These are phyloP conservation scores for Halcyon senegalensis DNA, from an alignment of 2,113 vertebrate species.

Conservation along the genomic window DNA sequence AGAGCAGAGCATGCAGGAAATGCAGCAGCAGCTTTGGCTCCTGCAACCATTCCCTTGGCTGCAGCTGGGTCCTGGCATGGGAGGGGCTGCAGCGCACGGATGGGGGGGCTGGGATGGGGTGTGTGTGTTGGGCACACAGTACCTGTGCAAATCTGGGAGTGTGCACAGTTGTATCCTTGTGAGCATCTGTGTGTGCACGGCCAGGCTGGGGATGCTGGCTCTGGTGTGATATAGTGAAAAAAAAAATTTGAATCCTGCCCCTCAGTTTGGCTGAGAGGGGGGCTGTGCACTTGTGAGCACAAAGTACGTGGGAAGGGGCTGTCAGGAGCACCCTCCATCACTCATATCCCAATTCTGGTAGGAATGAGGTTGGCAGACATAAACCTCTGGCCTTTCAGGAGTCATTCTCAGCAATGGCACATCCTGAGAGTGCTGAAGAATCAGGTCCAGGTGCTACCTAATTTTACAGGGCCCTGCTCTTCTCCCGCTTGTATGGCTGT, in stretches of 20 bases:
- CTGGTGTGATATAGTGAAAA: background rate
- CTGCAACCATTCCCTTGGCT: background rate
- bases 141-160: background rate
- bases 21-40: background rate
- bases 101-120: background rate
- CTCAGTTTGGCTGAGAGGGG: background rate
- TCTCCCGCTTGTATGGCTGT: background rate
- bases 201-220: background rate
- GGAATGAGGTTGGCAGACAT: background rate
- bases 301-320: background rate
- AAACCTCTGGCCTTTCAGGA: background rate
- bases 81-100: rapidly evolving
- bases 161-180: background rate
- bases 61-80: background rate
- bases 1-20: background rate
- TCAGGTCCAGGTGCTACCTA: background rate
- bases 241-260: background rate
- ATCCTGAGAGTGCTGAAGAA: background rate
- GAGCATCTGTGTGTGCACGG: background rate
- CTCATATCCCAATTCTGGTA: rapidly evolving
- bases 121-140: background rate
- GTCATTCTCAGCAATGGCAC: background rate
- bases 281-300: background rate
- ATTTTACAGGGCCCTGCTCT: background rate
- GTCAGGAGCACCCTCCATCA: background rate